phyloP scores from a whole-genome alignment of 2,888 invertebrate species.

The Morpho deidamia region DNA sequence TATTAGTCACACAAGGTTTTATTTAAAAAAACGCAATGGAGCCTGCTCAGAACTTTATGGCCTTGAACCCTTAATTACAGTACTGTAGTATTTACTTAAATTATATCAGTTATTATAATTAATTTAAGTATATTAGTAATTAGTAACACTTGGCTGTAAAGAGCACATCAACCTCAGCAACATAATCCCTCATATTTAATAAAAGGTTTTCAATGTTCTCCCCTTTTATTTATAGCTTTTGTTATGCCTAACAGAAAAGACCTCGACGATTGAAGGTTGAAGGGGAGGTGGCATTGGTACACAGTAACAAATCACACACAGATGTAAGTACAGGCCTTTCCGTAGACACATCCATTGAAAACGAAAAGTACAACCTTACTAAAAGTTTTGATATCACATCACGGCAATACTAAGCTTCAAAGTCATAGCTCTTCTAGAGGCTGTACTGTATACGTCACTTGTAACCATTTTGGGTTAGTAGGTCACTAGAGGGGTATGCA shows the following conservation, averaged over 20 bases:
- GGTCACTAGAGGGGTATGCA: conserved; percentile 70
- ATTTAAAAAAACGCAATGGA: too few species aligned
- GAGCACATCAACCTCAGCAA: too few species aligned
- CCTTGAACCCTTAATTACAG: too few species aligned
- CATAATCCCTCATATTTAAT: background rate
- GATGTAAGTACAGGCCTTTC: conserved; percentile 33
- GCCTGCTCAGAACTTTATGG: too few species aligned
- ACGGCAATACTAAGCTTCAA: conserved; percentile 16
- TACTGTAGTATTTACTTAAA: too few species aligned
- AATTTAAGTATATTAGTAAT: too few species aligned
- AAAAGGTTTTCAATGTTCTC: conserved; percentile 13
- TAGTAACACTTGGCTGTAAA: too few species aligned
- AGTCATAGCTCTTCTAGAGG: conserved; percentile 36
- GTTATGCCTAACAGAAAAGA: conserved; percentile 15
- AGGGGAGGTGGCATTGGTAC: conserved; percentile 31
- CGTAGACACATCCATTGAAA: conserved; percentile 66
- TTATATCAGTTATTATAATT: too few species aligned
- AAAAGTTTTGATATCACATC: conserved; percentile 38
- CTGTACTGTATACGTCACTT: conserved; percentile 69
- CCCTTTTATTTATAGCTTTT: conserved; percentile 6
- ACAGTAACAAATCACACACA: conserved; percentile 31
- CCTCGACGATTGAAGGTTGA: conserved; percentile 35
- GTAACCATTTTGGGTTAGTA: conserved; percentile 67
- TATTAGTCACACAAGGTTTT: too few species aligned
- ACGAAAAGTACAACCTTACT: conserved; percentile 36